Evolutionary conservation across 2,797 vertebrate species (phyloP).

Genomic region (Macropodus opercularis): DNA sequence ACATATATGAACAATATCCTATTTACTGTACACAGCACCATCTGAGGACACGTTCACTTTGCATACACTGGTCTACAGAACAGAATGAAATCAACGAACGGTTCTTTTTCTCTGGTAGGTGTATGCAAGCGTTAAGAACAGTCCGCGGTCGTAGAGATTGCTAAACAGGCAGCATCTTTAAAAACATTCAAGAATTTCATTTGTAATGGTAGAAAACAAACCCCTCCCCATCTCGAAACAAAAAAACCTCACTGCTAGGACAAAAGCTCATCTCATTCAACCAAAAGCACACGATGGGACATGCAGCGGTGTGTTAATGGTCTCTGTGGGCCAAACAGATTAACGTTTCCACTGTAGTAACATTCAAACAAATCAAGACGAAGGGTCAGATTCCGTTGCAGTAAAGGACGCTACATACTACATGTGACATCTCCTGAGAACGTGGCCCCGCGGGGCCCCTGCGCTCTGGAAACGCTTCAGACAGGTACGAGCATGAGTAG

Average conservation of each 20-base stretch:
- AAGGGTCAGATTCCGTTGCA: constrained; percentile 19
- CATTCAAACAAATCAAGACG: constrained; percentile 40
- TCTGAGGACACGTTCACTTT: constrained; percentile 79
- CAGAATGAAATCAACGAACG: constrained; percentile 56
- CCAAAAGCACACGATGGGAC: constrained; percentile 47
- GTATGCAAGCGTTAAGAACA: constrained; percentile 81
- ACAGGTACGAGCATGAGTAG: constrained; percentile 29
- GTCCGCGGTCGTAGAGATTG: constrained; percentile 82
- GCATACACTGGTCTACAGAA: constrained; percentile 66
- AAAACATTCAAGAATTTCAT: constrained; percentile 79
- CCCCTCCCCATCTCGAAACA: constrained; percentile 14
- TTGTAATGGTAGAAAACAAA: constrained; percentile 63
- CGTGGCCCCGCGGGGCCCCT: constrained; percentile 47
- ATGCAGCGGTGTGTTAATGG: constrained; percentile 30
- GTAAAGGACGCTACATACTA: constrained; percentile 44
- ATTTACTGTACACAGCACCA: constrained; percentile 86
- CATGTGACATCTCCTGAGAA: constrained; percentile 64
- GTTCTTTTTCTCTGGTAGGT: constrained; percentile 43
- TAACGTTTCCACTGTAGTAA: not conserved
- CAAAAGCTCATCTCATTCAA: constrained; percentile 53
- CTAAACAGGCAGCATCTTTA: constrained; percentile 80
- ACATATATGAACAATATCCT: constrained; percentile 81
- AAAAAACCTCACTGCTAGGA: constrained; percentile 48
- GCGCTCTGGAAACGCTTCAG: constrained; percentile 25
- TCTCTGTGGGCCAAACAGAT: constrained; percentile 29